phyloP scores from a whole-genome alignment of 2,797 vertebrate genomes.

The Macrochelys suwanniensis region DNA sequence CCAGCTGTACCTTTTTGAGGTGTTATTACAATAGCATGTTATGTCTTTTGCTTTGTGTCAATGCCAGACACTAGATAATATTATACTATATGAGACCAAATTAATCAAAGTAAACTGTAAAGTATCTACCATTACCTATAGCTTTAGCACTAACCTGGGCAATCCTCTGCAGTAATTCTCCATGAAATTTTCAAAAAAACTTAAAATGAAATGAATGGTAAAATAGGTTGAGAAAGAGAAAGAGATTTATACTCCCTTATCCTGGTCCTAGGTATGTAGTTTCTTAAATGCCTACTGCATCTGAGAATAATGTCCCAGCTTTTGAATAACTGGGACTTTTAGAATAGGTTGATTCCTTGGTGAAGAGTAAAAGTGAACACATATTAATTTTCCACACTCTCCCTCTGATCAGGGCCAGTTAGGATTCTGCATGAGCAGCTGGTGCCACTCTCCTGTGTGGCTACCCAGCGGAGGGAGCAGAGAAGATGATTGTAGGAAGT shows the following conservation, averaged over 20 bases:
- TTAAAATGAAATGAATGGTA: not conserved
- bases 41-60: not conserved
- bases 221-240: not conserved
- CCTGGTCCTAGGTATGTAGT: fast-evolving
- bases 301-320: not conserved
- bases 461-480: conserved; percentile 71
- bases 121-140: conserved; percentile 2
- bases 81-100: conserved; percentile 5
- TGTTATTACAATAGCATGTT: not conserved
- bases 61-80: not conserved
- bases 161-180: conserved; percentile 15
- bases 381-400: not conserved
- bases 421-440: not conserved
- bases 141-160: not conserved
- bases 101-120: conserved; percentile 51
- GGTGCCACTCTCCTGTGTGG: conserved; percentile 66
- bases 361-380: not conserved
- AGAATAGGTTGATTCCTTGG: not conserved
- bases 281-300: not conserved
- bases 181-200: not conserved
- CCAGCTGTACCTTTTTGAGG: not conserved
- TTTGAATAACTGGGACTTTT: not conserved
- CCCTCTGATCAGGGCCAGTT: not conserved
- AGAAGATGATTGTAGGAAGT: conserved; percentile 56
- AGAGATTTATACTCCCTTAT: not conserved